These are phyloP conservation scores for Chromis chromis DNA, from an alignment of 2,797 vertebrate genomes.

Conservation along the genomic window DNA sequence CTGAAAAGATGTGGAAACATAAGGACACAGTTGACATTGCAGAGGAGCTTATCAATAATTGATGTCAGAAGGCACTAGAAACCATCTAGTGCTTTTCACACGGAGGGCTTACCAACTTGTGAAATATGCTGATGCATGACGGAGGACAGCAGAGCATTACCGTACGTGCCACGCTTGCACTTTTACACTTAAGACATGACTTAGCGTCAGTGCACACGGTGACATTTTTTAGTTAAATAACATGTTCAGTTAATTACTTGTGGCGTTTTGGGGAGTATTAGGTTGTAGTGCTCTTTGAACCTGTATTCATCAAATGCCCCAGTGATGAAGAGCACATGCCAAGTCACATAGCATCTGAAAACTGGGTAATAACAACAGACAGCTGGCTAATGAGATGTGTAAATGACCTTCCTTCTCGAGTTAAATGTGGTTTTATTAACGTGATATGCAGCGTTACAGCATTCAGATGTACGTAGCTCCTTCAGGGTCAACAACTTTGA, in stretches of 20 bases:
- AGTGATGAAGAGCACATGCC: slow-evolving; percentile 33
- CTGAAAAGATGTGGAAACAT: slow-evolving; percentile 58
- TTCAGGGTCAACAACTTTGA: slow-evolving; percentile 47
- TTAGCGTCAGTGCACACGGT: slow-evolving; percentile 8
- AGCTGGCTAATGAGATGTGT: slow-evolving; percentile 65
- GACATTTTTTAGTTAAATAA: slow-evolving; percentile 1
- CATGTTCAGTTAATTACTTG: slow-evolving; percentile 12
- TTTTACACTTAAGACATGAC: slow-evolving; percentile 42
- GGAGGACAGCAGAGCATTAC: slow-evolving; percentile 26
- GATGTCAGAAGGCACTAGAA: slow-evolving; percentile 66
- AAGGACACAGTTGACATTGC: slow-evolving; percentile 65
- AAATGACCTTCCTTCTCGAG: slow-evolving; percentile 41
- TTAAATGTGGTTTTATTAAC: slow-evolving; percentile 55
- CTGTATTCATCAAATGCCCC: slow-evolving; percentile 8
- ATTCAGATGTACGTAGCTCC: slow-evolving; percentile 39
- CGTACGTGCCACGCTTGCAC: slow-evolving; percentile 41
- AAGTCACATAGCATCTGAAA: slow-evolving; percentile 36
- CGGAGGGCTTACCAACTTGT: slow-evolving; percentile 54
- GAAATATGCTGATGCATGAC: slow-evolving; percentile 65
- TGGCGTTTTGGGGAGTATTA: background rate
- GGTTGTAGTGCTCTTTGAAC: slow-evolving; percentile 6
- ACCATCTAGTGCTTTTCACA: slow-evolving; percentile 68
- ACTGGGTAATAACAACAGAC: slow-evolving; percentile 36
- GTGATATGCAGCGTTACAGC: slow-evolving; percentile 41
- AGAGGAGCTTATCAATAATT: slow-evolving; percentile 73